These are phyloP conservation scores for Centrocercus urophasianus DNA, from an alignment of 2,113 vertebrate genomes.

Conservation along the genomic window DNA sequence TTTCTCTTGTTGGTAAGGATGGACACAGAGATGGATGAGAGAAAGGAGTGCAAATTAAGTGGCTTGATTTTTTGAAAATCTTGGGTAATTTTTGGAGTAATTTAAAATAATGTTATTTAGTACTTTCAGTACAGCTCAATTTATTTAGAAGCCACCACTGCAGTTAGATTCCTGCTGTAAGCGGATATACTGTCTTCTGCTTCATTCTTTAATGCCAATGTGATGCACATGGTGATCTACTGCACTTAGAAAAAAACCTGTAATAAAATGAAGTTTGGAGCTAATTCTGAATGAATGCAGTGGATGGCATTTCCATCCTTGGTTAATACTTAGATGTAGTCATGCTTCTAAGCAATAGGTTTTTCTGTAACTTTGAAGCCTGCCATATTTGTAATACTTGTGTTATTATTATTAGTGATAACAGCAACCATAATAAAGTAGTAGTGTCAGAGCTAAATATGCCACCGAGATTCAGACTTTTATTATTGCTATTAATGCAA, in stretches of 20 bases:
- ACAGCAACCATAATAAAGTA: not conserved
- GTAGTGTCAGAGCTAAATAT: constrained; percentile 32
- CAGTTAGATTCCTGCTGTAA: not conserved
- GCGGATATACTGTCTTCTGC: not conserved
- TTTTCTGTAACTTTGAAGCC: not conserved
- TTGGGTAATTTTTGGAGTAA: not conserved
- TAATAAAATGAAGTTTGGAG: constrained; percentile 1
- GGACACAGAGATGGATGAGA: not conserved
- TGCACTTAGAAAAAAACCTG: not conserved
- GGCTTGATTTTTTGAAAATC: not conserved
- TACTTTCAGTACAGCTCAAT: not conserved
- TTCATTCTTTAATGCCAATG: not conserved
- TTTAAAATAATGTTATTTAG: not conserved
- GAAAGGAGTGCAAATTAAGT: not conserved
- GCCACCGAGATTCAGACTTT: constrained; percentile 40
- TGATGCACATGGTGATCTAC: not conserved
- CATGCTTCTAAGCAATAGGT: constrained; percentile 4
- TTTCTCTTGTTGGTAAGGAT: not conserved
- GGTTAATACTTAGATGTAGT: not conserved
- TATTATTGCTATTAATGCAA: constrained; percentile 60
- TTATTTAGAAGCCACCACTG: not conserved
- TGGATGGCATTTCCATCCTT: not conserved
- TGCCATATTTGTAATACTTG: not conserved
- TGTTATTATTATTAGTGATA: not conserved
- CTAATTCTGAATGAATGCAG: constrained; percentile 11